Evolutionary conservation across 1,140 invertebrate genomes (phyloP).

Genomic region (Euwallacea fornicatus): DNA sequence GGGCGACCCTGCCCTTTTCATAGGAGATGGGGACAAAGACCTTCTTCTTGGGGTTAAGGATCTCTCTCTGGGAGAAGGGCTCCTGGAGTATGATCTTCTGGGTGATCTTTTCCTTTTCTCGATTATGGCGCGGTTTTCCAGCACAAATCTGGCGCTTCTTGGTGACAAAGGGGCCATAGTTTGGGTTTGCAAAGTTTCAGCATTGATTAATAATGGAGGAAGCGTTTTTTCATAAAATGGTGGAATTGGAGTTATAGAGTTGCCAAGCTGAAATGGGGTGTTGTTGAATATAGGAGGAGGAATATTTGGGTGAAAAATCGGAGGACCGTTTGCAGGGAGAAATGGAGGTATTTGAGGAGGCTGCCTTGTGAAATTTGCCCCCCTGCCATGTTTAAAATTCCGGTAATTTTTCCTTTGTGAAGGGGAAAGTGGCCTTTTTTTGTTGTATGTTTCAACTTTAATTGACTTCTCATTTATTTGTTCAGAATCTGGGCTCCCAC

Average conservation of each 20-base stretch:
- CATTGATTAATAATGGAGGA: slow-evolving; percentile 47
- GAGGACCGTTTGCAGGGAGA: not conserved
- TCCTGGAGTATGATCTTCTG: slow-evolving; percentile 46
- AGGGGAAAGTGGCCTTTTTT: too few species aligned
- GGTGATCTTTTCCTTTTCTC: slow-evolving; percentile 51
- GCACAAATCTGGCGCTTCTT: slow-evolving; percentile 52
- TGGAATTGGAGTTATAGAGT: not conserved
- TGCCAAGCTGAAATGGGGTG: not conserved
- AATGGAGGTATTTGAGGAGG: not conserved
- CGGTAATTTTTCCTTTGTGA: too few species aligned
- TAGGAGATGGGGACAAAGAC: slow-evolving; percentile 41
- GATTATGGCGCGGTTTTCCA: slow-evolving; percentile 52
- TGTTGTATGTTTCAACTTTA: not conserved
- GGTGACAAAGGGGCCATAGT: slow-evolving; percentile 52
- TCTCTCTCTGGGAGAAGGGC: slow-evolving; percentile 39
- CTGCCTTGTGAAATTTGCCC: too few species aligned
- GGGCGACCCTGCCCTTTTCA: slow-evolving; percentile 11
- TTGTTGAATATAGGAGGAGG: not conserved
- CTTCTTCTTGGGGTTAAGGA: slow-evolving; percentile 25
- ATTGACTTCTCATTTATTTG: not conserved
- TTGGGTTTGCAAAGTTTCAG: slow-evolving; percentile 45
- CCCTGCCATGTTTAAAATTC: too few species aligned
- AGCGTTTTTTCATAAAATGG: slow-evolving; percentile 18
- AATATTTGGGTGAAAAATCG: not conserved
- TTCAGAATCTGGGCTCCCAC: not conserved